These are phyloP conservation scores for Drosophila sucinea DNA, from an alignment of 1,140 invertebrate species.

Conservation along the genomic window DNA sequence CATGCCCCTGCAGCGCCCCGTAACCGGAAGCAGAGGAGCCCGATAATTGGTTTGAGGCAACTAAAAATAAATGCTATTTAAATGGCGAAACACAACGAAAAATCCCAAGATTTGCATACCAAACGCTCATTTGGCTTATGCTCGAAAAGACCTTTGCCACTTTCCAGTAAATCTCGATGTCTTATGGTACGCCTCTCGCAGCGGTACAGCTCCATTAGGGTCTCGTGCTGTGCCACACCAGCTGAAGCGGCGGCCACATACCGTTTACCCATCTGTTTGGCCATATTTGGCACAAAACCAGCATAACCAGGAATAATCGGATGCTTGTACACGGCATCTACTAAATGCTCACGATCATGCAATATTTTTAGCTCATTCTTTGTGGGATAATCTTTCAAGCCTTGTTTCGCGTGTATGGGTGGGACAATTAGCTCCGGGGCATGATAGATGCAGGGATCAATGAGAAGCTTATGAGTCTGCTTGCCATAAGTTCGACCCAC, in stretches of 20 bases:
- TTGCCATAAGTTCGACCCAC: conserved; percentile 89
- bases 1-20: conserved; percentile 86
- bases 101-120: conserved; percentile 82
- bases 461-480: conserved; percentile 87
- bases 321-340: conserved; percentile 87
- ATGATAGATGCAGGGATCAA: conserved; percentile 88
- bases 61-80: conserved; percentile 75
- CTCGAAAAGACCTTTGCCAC: conserved; percentile 84
- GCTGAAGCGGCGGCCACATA: conserved; percentile 87
- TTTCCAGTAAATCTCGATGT: conserved; percentile 85
- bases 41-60: conserved; percentile 86
- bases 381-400: conserved; percentile 86
- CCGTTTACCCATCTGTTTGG: conserved; percentile 86
- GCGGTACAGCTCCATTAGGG: conserved; percentile 85
- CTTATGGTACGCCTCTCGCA: conserved; percentile 84
- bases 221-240: conserved; percentile 88
- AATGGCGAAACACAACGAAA: conserved; percentile 1
- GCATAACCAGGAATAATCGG: conserved; percentile 88
- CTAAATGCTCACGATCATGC: conserved; percentile 85
- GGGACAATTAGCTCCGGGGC: conserved; percentile 88
- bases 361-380: conserved; percentile 86
- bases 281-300: conserved; percentile 87
- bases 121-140: conserved; percentile 86
- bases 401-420: conserved; percentile 84
- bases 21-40: conserved; percentile 86